Evolutionary conservation across 23 tunicate species (phyloP).

Genomic region (Trididemnum nubilum): DNA sequence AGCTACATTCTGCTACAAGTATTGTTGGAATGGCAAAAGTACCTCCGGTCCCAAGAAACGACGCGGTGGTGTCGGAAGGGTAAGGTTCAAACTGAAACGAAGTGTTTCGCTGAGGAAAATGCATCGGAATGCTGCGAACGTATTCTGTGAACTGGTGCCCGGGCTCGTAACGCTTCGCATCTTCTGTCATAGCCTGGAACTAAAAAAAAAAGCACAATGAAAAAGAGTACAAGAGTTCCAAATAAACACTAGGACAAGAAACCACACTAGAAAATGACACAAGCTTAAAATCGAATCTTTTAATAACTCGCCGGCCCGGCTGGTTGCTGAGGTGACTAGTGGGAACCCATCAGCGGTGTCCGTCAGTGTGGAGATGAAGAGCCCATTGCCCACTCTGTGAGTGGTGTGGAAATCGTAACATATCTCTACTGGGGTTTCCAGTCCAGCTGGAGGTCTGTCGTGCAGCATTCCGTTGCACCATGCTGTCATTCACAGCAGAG

Average conservation of each 20-base stretch:
- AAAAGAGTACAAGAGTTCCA: background rate
- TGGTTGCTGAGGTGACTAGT: background rate
- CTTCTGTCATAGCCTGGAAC: slow-evolving; percentile 81
- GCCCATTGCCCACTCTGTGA: too few species aligned
- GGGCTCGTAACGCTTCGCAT: slow-evolving; percentile 84
- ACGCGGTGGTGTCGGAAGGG: slow-evolving; percentile 31
- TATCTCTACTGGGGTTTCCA: too few species aligned
- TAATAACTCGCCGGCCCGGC: background rate
- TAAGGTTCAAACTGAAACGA: slow-evolving; percentile 55
- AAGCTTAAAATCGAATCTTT: too few species aligned
- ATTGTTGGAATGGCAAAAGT: too few species aligned
- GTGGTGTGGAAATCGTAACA: too few species aligned
- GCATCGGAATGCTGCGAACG: slow-evolving; percentile 57
- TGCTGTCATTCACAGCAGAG: too few species aligned
- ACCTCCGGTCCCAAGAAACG: slow-evolving; percentile 28
- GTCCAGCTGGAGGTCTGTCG: too few species aligned
- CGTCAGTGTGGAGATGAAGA: background rate
- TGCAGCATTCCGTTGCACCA: too few species aligned
- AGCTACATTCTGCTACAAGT: too few species aligned
- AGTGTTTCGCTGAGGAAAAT: background rate
- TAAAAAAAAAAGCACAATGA: background rate
- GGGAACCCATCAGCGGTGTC: too few species aligned
- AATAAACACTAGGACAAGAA: background rate
- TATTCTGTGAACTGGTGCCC: slow-evolving; percentile 81
- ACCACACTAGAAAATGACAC: background rate